These are phyloP conservation scores for Crotalus adamanteus DNA, from an alignment of 2,797 vertebrate genomes.

Conservation along the genomic window DNA sequence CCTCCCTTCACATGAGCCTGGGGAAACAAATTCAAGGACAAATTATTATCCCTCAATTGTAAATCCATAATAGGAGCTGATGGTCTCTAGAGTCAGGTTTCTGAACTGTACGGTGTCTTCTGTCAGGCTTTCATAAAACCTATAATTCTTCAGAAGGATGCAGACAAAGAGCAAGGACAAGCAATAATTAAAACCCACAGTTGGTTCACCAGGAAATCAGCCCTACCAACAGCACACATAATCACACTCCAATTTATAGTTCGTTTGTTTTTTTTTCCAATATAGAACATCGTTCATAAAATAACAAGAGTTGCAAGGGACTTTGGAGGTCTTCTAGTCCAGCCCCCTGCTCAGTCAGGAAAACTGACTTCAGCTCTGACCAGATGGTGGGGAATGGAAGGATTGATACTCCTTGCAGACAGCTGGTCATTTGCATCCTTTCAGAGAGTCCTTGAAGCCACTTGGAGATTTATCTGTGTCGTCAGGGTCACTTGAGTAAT, in stretches of 20 bases:
- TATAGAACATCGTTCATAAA: too few species aligned
- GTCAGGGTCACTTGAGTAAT: too few species aligned
- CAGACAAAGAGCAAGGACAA: not conserved
- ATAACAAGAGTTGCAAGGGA: too few species aligned
- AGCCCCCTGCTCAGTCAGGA: too few species aligned
- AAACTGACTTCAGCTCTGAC: too few species aligned
- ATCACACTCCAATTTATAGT: not conserved
- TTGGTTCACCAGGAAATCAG: not conserved
- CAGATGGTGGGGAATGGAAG: too few species aligned
- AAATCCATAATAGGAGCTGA: not conserved
- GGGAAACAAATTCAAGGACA: not conserved
- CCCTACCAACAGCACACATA: not conserved
- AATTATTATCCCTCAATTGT: not conserved
- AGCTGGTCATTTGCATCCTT: too few species aligned
- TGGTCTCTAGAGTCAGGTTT: not conserved
- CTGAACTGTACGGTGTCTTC: not conserved
- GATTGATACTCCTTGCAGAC: too few species aligned
- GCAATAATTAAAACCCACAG: not conserved
- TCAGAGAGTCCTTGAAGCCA: too few species aligned
- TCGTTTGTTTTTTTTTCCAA: not conserved
- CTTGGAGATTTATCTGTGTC: too few species aligned
- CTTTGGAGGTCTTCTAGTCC: too few species aligned
- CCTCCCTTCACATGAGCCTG: not conserved
- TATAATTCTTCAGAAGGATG: not conserved
- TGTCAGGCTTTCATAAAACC: not conserved